Evolutionary conservation across 2,888 invertebrate genomes (phyloP), one percentile per base, ranked within the genome.

Genomic region (Herminia tarsipennalis): DNA sequence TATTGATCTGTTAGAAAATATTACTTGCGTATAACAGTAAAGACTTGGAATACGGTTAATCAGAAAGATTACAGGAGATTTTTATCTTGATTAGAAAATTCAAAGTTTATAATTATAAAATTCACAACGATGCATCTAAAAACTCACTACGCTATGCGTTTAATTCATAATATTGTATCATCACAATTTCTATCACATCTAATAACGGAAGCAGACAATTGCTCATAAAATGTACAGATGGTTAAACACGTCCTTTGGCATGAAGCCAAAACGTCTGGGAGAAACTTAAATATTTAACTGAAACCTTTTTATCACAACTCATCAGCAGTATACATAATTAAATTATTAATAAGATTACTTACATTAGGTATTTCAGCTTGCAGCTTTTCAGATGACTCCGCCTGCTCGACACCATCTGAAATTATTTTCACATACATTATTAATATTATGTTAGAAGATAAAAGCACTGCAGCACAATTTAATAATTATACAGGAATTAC

Each of bases 391-490:
- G 9, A 10, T 21, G 13, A 18, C 21, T n/a, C n/a, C 13, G 1
- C n/a, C 8, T 16, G 1, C 20, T 17, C 16, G 28, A 32, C 66
- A 36, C 66, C 69, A 71, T 66, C 81, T 81, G 81, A 76, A 81
- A 81, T 36, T 9, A 71, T 67, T 56, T 53, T 44, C 56, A 67
- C 56, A 64, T 56, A 54, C 57, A 56, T 56, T 43, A 58, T 66
- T 57, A 64, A 58, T 52, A 59, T 56, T 48, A 46, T 39, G 34
- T 52, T 44, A 43, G 45, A 49, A 38, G 30, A 53, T 56, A 34
- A 57, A 57, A 60, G 41, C 55, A 48, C 56, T 56, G 48, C 25
- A 48, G 37, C 42, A 48, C 51, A 53, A 57, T n/a, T n/a, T n/a
- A 13, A 60, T 61, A 30, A 59, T 55, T 62, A 54, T 58, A 57